These are phyloP conservation scores for Penaeus indicus DNA, from an alignment of 1,140 invertebrate genomes.

Conservation along the genomic window DNA sequence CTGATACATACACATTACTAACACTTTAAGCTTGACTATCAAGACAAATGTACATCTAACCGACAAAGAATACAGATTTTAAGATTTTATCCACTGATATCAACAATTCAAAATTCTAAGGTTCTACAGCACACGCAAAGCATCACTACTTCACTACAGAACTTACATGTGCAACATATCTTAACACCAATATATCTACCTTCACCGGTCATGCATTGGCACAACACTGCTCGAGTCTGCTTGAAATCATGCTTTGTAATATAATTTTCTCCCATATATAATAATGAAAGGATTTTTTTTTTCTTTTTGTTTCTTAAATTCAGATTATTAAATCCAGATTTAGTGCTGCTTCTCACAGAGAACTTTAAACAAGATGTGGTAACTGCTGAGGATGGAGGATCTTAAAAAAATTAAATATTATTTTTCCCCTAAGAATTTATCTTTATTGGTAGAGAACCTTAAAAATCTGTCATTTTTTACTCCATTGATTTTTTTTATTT, in stretches of 20 bases:
- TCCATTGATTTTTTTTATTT: no score
- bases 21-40: neutral
- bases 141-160: no score
- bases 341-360: neutral
- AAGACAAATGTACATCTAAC: neutral
- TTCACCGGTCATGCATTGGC: neutral
- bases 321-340: neutral
- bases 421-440: neutral
- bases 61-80: no score
- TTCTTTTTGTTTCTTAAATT: no score
- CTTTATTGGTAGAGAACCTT: neutral
- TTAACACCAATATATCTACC: neutral
- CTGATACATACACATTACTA: no score
- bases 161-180: neutral
- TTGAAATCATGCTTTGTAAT: neutral
- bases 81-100: no score
- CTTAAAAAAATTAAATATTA: neutral
- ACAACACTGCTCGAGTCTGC: constrained; percentile 17
- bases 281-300: no score
- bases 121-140: no score
- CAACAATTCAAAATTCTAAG: no score
- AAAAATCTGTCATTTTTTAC: no score
- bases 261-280: no score
- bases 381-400: neutral
- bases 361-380: neutral